A percentile compares a stretch with the other conserved stretches of the same genome.
phyloP scores from a whole-genome alignment of 35 echinoderm and acorn worm species.

The Heliocidaris tuberculata region DNA sequence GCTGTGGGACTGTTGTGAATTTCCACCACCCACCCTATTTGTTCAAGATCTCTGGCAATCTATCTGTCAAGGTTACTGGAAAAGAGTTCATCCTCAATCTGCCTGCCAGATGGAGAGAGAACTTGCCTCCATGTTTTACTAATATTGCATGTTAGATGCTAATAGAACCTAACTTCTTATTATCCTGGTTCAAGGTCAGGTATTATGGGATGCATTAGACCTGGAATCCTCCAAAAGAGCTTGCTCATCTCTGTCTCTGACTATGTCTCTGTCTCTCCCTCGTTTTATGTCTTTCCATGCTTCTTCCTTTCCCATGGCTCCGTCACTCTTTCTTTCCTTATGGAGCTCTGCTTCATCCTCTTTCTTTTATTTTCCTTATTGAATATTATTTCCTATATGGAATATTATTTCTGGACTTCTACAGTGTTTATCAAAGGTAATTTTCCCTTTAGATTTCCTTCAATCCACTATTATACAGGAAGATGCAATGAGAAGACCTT shows the following conservation, averaged over 20 bases:
- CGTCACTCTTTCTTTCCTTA: too few species aligned
- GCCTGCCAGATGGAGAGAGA: not conserved
- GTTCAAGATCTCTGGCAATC: not conserved
- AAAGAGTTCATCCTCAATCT: not conserved
- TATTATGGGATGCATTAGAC: not conserved
- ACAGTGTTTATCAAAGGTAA: too few species aligned
- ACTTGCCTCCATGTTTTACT: not conserved
- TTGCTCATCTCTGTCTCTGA: not conserved
- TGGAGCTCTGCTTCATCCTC: too few species aligned
- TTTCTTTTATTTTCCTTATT: too few species aligned
- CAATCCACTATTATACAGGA: too few species aligned
- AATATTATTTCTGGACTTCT: too few species aligned
- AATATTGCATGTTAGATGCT: not conserved
- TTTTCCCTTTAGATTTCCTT: too few species aligned
- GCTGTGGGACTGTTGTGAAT: slow-evolving; percentile 1
- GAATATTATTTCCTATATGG: too few species aligned
- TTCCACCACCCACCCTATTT: not conserved
- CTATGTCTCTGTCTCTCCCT: too few species aligned
- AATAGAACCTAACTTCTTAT: not conserved
- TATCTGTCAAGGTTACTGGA: not conserved
- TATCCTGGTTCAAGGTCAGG: not conserved
- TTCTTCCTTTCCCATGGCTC: too few species aligned
- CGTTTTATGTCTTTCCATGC: too few species aligned
- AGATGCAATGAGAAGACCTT: too few species aligned
- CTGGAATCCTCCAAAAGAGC: not conserved